Evolutionary conservation across 2,797 vertebrate genomes (phyloP), one percentile per base, ranked within the genome.

Genomic region (Chelmon rostratus): DNA sequence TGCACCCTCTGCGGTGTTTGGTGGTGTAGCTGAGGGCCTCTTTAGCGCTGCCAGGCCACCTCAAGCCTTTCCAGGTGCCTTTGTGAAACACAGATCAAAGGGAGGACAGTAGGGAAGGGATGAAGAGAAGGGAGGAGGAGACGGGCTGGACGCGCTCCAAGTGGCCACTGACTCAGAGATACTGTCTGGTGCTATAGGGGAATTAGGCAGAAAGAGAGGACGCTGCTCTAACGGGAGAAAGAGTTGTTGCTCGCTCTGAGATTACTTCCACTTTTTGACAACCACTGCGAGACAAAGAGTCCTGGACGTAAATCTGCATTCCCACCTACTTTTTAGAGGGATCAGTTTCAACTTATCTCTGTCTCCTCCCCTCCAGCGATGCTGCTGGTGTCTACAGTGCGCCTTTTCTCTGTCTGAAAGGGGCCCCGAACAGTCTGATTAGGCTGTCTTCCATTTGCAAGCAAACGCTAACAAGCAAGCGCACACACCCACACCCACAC

Each of bases 51-150:
- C 91, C 91, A 92, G 86, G 86, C 81, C 78, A 87, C 84, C 87
- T 89, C 78, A 44, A 84, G 85, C 73, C 86, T 82, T 88, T 92
- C 91, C 93, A 93, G 92, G 91, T 92, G 79, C 80, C 82, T 89
- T 87, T 94, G 91, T 93, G 88, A 93, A 90, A 90, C 82, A 73
- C 57, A 86, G 88, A 90, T 93, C 91, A 93, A 93, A 93, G 82
- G 69, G 67, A 85, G 78, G 84, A 85, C 52, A 44, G 68, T 62
- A 83, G 79, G 78, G 42, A 38, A 52, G 50, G 44, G 44, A 50
- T 9, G 40, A 28, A 52, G 71, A 56, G 66, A 65, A 78, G 67
- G 77, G 46, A 50, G 44, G 33, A 58, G 70, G 52, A 70, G 69
- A 82, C 73, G 78, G 40, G 35, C 69, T 91, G 84, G 81, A 83